Conservation (phyloP, 2,888 invertebrate genomes). For the Leuctra nigra region DNA sequence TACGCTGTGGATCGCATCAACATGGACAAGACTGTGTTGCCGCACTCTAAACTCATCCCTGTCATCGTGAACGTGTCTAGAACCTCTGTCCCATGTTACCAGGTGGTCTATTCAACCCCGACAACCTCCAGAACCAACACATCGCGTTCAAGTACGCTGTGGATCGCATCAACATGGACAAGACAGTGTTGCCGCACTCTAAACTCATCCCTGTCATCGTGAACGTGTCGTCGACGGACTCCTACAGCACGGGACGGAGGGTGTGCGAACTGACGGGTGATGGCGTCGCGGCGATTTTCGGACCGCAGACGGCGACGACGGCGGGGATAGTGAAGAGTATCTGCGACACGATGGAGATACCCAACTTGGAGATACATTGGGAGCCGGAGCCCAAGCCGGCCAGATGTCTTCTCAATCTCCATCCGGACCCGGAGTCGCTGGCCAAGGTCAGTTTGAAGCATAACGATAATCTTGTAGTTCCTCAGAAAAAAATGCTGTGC, state of each 20-base stretch:
- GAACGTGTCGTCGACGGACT: conserved; percentile 34
- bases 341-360: conserved; percentile 76
- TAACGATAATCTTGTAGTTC: background rate
- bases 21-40: too few relatives aligned
- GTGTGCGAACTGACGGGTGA: conserved; percentile 38
- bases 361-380: conserved; percentile 64
- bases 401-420: conserved; percentile 62
- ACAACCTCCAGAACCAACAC: too few relatives aligned
- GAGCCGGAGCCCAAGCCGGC: conserved; percentile 37
- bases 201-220: conserved; percentile 37
- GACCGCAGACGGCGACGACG: conserved; percentile 62
- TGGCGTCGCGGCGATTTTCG: conserved; percentile 76
- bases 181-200: too few relatives aligned
- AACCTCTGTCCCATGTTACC: too few relatives aligned
- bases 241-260: conserved; percentile 31
- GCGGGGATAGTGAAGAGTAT: conserved; percentile 76
- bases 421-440: conserved; percentile 60
- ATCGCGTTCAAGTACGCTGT: too few relatives aligned
- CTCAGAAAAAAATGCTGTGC: background rate
- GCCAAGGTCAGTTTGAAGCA: conserved; percentile 43
- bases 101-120: too few relatives aligned
- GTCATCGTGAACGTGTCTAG: too few relatives aligned
- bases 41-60: too few relatives aligned
- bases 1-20: too few relatives aligned
- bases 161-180: too few relatives aligned